Percentiles rank a stretch among this genome's conserved stretches.
phyloP scores from a whole-genome alignment of 1,140 invertebrate species.

The Asbolus verrucosus region DNA sequence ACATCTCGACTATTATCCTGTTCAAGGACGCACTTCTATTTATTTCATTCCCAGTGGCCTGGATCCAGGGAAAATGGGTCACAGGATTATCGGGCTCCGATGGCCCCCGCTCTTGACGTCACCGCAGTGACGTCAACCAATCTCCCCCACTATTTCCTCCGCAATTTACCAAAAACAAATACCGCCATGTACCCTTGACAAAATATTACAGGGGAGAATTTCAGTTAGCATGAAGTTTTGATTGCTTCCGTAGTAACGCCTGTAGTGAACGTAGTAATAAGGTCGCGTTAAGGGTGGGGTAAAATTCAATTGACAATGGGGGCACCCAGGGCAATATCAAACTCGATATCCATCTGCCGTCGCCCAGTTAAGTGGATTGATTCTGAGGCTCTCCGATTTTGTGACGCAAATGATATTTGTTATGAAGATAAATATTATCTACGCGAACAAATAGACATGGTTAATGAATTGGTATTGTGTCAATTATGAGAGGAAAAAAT shows the following conservation, averaged over 20 bases:
- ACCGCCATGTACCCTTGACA: too few relatives aligned
- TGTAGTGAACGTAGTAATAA: neutral
- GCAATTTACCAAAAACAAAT: too few relatives aligned
- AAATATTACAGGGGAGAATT: too few relatives aligned
- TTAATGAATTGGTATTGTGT: conserved; percentile 16
- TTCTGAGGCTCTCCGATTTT: conserved; percentile 12
- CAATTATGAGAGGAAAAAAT: neutral
- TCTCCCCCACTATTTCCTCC: neutral
- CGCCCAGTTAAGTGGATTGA: conserved; percentile 29
- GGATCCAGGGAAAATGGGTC: conserved; percentile 50
- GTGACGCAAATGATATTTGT: conserved; percentile 25
- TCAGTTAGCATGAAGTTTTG: neutral
- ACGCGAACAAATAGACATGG: conserved; percentile 18
- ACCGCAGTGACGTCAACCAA: conserved; percentile 40
- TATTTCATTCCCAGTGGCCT: conserved; percentile 47
- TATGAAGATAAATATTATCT: conserved; percentile 31
- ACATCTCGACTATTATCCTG: conserved; percentile 34
- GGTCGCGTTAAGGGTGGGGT: neutral
- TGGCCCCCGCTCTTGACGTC: conserved; percentile 45
- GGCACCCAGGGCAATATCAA: conserved; percentile 18
- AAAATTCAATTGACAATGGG: conserved; percentile 8
- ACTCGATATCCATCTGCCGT: conserved; percentile 27
- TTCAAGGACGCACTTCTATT: conserved; percentile 39
- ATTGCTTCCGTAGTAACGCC: neutral
- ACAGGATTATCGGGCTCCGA: conserved; percentile 33